A percentile compares a stretch with the other conserved stretches of the same genome.
Evolutionary conservation across 2,113 vertebrate species (phyloP).

Genomic region (Psilopsiagon aymara): DNA sequence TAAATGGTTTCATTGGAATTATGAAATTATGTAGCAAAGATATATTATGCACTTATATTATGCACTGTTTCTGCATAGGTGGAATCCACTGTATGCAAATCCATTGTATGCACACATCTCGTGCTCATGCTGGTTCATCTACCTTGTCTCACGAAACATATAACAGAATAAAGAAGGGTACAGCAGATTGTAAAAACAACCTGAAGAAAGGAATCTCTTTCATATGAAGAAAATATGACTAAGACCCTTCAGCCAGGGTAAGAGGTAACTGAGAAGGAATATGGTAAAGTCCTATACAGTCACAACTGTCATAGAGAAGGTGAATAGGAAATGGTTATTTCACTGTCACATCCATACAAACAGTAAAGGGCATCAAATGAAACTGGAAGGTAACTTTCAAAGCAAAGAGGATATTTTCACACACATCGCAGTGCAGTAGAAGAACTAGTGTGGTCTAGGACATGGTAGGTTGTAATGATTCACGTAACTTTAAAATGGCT

Average conservation of each 20-base stretch:
- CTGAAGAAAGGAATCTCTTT: not conserved
- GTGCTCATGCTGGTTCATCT: not conserved
- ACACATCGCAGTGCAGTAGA: not conserved
- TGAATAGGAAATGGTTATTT: not conserved
- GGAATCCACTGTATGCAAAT: not conserved
- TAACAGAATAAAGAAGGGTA: not conserved
- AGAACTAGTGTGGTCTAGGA: not conserved
- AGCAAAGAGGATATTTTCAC: not conserved
- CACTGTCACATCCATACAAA: not conserved
- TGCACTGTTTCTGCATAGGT: not conserved
- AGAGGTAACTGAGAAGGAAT: not conserved
- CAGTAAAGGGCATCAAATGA: not conserved
- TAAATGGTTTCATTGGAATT: not conserved
- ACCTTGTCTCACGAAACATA: not conserved
- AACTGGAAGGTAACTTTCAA: not conserved
- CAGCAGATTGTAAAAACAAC: not conserved
- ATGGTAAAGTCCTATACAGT: not conserved
- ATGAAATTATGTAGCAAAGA: not conserved
- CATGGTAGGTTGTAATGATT: not conserved
- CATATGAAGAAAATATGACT: not conserved
- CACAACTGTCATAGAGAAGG: not conserved
- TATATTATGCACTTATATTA: not conserved
- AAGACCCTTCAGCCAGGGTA: not conserved
- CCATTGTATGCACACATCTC: not conserved
- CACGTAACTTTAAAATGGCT: not conserved